These are phyloP conservation scores for Cylloceria caligata DNA, from an alignment of 2,888 invertebrate genomes.

Conservation along the genomic window DNA sequence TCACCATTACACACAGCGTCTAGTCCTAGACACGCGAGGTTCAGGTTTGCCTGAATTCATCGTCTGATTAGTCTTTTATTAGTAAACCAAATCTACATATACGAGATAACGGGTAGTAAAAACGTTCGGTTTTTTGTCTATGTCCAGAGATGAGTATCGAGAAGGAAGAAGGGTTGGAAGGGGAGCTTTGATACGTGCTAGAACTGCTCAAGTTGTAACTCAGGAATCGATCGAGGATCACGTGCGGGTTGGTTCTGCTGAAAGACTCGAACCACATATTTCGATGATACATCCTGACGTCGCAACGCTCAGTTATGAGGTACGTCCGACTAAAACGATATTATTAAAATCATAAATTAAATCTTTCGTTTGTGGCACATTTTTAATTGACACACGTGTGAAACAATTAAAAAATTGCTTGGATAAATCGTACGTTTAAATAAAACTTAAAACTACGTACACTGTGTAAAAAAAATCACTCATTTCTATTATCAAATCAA, in stretches of 20 bases:
- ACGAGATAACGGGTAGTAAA: conserved; percentile 57
- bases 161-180: conserved; percentile 76
- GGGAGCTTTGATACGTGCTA: conserved; percentile 76
- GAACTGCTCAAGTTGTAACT: conserved; percentile 75
- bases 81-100: conserved; percentile 1
- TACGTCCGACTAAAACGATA: conserved; percentile 72
- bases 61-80: conserved; percentile 11
- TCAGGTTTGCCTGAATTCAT: conserved; percentile 83
- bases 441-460: too few relatives aligned
- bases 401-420: too few relatives aligned
- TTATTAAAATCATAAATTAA: neutral
- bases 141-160: conserved; percentile 77
- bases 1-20: conserved; percentile 85
- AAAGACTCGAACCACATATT: conserved; percentile 92
- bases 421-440: too few relatives aligned
- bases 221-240: conserved; percentile 81
- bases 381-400: too few relatives aligned
- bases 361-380: neutral
- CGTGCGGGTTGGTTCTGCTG: conserved; percentile 85
- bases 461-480: too few relatives aligned
- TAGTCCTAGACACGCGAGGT: conserved; percentile 90
- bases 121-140: neutral
- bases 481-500: too few relatives aligned
- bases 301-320: conserved; percentile 93
- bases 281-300: conserved; percentile 94